These are phyloP conservation scores for Rousettus madagascariensis DNA, from an alignment of 2,797 vertebrate genomes.

Conservation along the genomic window DNA sequence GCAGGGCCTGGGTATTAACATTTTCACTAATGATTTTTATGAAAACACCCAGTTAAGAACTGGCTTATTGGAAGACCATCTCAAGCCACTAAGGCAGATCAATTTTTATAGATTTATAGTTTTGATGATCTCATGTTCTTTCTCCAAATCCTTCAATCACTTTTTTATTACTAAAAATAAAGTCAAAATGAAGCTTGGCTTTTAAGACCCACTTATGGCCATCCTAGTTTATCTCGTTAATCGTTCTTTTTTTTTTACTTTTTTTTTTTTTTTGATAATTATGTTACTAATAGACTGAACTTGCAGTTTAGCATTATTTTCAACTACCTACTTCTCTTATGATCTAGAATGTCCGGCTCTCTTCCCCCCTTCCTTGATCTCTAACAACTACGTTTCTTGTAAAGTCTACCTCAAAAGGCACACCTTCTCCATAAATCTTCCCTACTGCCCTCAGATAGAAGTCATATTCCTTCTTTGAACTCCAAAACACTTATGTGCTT, in stretches of 20 bases:
- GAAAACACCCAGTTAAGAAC: neutral
- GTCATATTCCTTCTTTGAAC: conserved; percentile 12
- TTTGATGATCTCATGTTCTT: conserved; percentile 17
- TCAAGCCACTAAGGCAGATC: conserved; percentile 6
- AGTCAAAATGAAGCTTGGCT: neutral
- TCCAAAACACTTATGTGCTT: neutral
- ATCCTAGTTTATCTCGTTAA: neutral
- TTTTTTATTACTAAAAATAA: conserved; percentile 15
- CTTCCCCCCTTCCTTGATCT: neutral
- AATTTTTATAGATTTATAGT: conserved; percentile 4
- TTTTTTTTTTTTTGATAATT: neutral
- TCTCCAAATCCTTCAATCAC: neutral
- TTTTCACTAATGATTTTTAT: neutral
- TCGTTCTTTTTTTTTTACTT: neutral
- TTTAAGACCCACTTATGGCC: neutral
- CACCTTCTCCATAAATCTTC: neutral
- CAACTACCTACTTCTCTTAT: neutral
- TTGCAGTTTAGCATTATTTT: conserved; percentile 7
- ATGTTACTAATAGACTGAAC: neutral
- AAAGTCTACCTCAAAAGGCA: neutral
- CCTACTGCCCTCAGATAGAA: neutral
- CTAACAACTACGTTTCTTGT: neutral
- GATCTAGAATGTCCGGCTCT: neutral
- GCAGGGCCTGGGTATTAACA: neutral
- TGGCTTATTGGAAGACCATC: neutral